Conservation (phyloP, 1,140 invertebrate species). For the Mactra quadrangularis region DNA sequence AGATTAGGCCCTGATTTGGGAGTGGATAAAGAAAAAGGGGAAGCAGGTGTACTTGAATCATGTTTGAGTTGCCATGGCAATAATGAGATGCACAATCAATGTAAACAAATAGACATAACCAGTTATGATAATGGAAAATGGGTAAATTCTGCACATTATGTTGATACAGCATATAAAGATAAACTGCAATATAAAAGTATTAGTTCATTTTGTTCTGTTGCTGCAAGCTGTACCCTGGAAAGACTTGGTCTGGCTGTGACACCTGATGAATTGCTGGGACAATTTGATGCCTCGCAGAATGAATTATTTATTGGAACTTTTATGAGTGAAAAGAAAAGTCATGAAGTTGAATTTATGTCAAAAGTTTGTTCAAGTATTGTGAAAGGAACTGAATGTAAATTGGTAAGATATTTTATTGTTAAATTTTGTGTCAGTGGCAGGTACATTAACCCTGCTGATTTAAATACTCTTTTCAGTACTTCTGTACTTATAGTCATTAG, state of each 20-base stretch:
- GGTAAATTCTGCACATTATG: background rate
- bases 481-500: background rate
- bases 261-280: background rate
- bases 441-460: too few relatives aligned
- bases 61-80: too few relatives aligned
- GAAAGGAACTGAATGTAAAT: slow-evolving; percentile 80
- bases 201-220: slow-evolving; percentile 7
- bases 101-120: background rate
- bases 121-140: background rate
- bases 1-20: too few relatives aligned
- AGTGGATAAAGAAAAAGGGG: too few relatives aligned
- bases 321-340: slow-evolving; percentile 91
- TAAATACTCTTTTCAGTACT: too few relatives aligned
- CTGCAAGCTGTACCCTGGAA: slow-evolving; percentile 12
- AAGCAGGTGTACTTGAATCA: too few relatives aligned
- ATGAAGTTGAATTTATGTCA: slow-evolving; percentile 89
- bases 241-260: background rate
- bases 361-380: slow-evolving; percentile 84
- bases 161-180: background rate
- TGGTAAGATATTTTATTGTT: slow-evolving; percentile 83
- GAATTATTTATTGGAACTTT: slow-evolving; percentile 83
- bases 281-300: background rate
- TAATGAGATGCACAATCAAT: background rate
- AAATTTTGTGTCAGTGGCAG: background rate
- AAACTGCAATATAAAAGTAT: background rate